Percentiles rank a stretch among this genome's conserved stretches.
Evolutionary conservation across 2,113 vertebrate species (phyloP).

Genomic region (Vulpes vulpes): DNA sequence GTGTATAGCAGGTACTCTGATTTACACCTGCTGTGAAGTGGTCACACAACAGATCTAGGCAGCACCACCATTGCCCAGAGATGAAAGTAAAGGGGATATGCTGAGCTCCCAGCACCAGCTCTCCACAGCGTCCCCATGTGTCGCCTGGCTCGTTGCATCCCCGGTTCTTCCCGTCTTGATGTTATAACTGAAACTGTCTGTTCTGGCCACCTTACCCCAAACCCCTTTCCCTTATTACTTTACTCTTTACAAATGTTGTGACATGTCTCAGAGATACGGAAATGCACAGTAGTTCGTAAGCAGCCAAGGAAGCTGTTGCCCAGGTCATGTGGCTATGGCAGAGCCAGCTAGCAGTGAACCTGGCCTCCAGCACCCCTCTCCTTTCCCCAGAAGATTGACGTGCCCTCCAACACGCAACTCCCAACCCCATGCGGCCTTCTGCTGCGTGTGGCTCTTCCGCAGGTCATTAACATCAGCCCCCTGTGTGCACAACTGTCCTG

Average conservation of each 20-base stretch:
- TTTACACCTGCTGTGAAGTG: not conserved
- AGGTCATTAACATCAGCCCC: rapidly evolving
- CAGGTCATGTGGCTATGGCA: rapidly evolving
- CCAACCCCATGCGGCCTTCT: no score
- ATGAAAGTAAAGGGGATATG: not conserved
- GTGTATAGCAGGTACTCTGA: not conserved
- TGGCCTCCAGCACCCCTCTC: not conserved
- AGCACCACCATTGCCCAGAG: not conserved
- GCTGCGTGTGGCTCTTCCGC: not conserved
- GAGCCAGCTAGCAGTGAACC: not conserved
- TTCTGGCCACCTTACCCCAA: no score
- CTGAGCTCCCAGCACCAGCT: not conserved
- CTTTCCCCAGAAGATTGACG: not conserved
- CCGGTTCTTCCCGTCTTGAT: not conserved
- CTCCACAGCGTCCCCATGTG: not conserved
- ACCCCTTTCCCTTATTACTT: not conserved
- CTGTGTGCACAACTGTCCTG: rapidly evolving
- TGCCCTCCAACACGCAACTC: no score
- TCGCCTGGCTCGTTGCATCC: rapidly evolving
- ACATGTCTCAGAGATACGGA: not conserved
- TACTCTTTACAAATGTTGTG: not conserved
- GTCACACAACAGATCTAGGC: not conserved
- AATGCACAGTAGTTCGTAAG: not conserved
- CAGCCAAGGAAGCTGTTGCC: not conserved
- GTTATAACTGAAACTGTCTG: rapidly evolving